phyloP scores from a whole-genome alignment of 2,113 vertebrate species.

The Phalacrocorax carbo region DNA sequence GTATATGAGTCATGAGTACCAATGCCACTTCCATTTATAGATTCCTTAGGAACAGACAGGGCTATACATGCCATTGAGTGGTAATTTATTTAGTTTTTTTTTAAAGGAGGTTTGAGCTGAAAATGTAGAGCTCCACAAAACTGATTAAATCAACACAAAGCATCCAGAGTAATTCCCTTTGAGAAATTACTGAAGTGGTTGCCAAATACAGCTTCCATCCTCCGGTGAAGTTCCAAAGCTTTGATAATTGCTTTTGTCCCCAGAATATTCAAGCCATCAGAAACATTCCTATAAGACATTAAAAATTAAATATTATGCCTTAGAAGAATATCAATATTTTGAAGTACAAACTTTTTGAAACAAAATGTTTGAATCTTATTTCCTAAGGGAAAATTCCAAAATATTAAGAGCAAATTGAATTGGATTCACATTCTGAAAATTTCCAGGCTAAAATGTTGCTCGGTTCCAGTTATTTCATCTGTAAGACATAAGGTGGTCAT shows the following conservation, averaged over 20 bases:
- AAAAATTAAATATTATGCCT: background rate
- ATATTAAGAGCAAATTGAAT: background rate
- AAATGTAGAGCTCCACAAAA: background rate
- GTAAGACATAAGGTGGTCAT: background rate
- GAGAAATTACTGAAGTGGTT: background rate
- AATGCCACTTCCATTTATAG: constrained; percentile 52
- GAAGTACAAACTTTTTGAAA: background rate
- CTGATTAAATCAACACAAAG: background rate
- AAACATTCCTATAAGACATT: background rate
- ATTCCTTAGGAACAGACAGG: constrained; percentile 26
- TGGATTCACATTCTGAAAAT: background rate
- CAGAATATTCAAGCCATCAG: background rate
- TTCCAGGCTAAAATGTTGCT: background rate
- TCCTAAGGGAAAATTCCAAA: background rate
- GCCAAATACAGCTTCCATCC: background rate
- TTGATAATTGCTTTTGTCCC: background rate
- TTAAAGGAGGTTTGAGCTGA: background rate
- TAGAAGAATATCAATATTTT: background rate
- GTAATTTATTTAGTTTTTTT: background rate
- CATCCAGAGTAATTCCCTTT: background rate
- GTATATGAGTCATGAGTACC: constrained; percentile 47
- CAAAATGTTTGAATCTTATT: background rate
- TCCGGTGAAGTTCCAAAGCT: background rate
- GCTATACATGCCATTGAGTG: background rate
- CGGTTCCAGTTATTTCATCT: background rate